Evolutionary conservation across 2,888 invertebrate genomes (phyloP).

Genomic region (Cecidostiba fungosa): DNA sequence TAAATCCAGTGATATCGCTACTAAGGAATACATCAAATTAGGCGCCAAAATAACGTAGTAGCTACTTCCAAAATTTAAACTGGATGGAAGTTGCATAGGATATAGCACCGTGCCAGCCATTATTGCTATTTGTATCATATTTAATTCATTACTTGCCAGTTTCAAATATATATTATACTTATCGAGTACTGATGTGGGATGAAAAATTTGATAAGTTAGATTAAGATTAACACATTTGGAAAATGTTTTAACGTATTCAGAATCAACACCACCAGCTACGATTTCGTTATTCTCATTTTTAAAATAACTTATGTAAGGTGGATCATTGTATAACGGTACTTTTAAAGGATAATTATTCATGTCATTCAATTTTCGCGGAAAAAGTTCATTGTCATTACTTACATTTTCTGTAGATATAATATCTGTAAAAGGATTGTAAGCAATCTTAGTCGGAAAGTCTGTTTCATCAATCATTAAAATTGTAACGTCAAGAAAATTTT

Average conservation of each 20-base stretch:
- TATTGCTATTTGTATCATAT: neutral
- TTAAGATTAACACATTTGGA: neutral
- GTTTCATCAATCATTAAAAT: neutral
- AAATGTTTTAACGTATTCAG: neutral
- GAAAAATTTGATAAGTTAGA: neutral
- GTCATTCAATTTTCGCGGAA: neutral
- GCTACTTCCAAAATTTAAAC: neutral
- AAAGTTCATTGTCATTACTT: neutral
- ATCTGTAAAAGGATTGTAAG: neutral
- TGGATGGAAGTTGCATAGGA: neutral
- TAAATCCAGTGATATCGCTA: neutral
- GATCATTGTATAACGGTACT: no score
- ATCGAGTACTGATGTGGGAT: neutral
- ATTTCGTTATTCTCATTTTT: no score
- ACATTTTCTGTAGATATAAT: no score
- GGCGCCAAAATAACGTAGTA: neutral
- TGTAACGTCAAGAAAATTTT: neutral
- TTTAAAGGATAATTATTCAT: neutral
- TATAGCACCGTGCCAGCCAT: neutral
- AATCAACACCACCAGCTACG: neutral
- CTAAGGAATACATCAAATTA: neutral
- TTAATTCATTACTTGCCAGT: neutral
- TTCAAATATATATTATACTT: neutral
- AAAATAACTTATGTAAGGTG: no score
- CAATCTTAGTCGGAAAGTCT: neutral